Evolutionary conservation across 2,888 invertebrate species (phyloP).

Genomic region (Stegana nigrithorax): DNA sequence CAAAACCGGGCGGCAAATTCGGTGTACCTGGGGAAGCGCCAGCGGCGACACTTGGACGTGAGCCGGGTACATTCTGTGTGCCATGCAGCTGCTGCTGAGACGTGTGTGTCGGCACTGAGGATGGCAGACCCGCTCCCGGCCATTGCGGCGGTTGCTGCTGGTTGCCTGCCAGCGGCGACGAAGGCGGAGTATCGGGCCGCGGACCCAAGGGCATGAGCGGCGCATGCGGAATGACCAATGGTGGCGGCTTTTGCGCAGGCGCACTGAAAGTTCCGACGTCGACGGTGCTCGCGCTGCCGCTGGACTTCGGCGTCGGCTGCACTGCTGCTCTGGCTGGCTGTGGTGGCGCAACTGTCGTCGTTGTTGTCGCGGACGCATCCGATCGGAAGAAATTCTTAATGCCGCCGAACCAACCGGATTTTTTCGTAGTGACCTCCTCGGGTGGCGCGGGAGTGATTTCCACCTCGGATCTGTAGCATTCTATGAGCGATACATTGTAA

Average conservation of each 20-base stretch:
- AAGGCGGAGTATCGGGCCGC: conserved; percentile 60
- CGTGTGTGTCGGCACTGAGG: background rate
- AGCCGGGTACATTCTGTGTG: background rate
- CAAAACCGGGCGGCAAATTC: conserved; percentile 51
- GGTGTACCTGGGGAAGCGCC: conserved; percentile 35
- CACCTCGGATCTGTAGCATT: conserved; percentile 55
- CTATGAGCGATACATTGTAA: conserved; percentile 29
- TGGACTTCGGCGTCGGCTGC: background rate
- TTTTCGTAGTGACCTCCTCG: conserved; percentile 54
- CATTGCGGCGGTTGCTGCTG: conserved; percentile 47
- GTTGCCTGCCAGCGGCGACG: conserved; percentile 52
- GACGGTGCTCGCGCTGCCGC: conserved; percentile 12
- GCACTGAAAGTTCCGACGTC: conserved; percentile 1
- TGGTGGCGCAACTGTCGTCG: conserved; percentile 31
- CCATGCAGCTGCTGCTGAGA: background rate
- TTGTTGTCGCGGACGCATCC: conserved; percentile 33
- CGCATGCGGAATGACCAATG: conserved; percentile 54
- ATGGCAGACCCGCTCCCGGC: conserved; percentile 34
- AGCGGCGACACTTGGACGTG: conserved; percentile 25
- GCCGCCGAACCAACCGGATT: conserved; percentile 62
- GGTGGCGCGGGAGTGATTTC: conserved; percentile 58
- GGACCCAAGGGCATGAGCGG: conserved; percentile 62
- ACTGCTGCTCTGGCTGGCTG: conserved; percentile 10
- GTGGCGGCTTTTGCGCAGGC: conserved; percentile 50
- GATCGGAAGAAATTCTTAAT: conserved; percentile 58